Base-by-base conservation (phyloP, 2,113 vertebrate species). In the Perognathus longimembris region DNA sequence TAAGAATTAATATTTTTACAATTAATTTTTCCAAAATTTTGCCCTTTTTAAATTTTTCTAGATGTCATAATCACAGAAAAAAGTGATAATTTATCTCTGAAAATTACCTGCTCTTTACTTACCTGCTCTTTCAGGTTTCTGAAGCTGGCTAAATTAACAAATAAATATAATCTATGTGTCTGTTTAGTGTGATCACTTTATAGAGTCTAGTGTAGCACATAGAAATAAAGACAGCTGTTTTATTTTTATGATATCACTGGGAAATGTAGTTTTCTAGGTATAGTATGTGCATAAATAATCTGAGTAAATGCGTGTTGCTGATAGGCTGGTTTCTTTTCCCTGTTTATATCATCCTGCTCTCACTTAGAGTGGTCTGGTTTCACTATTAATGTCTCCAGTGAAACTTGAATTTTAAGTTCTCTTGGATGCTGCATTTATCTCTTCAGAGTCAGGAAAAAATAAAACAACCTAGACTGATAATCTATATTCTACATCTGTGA, bases 1-100 rank as follows among this genome's bases (percentile, higher is more conserved):
- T 74, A 95, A 89, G 77, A 92, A 93, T 67, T 89, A 95, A 94
- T 92, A 84, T 90, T 89, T 97, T 95, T 97, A 89, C 84, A 91
- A 73, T 89, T 94, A 95, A 87, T 96, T 91, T 79, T 38, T 21
- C 74, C 70, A 92, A 80, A 20, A 64, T 83, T 81, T 69, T 74
- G n/a, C 89, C 36, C 32, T 73, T 90, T 93, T 38, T 66, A 54
- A 88, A 10, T 78, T 71, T 92, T 36, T 26, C 30, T 61, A 38
- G 24, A 75, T 34, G 5, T 76, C 10, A 21, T 20, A 18, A 86
- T 80, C 22, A 76, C 7, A 24, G 28, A 10, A 9, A 57, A 3
- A 66, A 15, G 34, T 4, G 30, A 26, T 7, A 78, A 45, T 24
- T 61, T 15, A 75, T 28, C 10, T 61, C 26, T 45, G 38, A 79